Evolutionary conservation across 2,113 vertebrate genomes (phyloP).

Genomic region (Erpornis zantholeuca): DNA sequence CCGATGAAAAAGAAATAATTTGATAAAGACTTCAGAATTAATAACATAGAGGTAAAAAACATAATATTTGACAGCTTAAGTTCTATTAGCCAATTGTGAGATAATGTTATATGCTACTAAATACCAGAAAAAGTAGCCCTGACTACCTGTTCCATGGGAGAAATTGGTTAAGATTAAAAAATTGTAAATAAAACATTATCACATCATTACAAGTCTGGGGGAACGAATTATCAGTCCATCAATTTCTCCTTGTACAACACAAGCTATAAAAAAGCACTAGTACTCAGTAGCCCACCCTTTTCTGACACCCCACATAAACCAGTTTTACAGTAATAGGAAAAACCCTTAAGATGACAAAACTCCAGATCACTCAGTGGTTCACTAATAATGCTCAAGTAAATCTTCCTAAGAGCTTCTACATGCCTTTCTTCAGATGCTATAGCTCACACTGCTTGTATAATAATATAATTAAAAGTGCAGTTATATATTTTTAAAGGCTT

Average conservation of each 20-base stretch:
- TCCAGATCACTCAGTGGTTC: not conserved
- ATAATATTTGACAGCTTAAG: not conserved
- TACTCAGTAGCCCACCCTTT: not conserved
- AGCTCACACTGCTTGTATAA: not conserved
- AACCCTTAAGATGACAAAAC: not conserved
- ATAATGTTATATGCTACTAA: not conserved
- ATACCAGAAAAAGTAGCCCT: not conserved
- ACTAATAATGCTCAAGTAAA: not conserved
- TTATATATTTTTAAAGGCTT: not conserved
- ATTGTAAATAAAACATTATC: not conserved
- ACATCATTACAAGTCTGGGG: not conserved
- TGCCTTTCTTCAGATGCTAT: not conserved
- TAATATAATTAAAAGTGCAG: not conserved
- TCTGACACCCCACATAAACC: not conserved
- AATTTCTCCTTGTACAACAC: not conserved
- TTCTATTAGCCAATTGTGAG: not conserved
- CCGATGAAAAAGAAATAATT: not conserved
- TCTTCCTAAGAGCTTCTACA: not conserved
- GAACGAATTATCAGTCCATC: not conserved
- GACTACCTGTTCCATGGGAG: not conserved
- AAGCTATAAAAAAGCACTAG: not conserved
- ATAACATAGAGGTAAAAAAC: not conserved
- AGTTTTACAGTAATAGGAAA: not conserved
- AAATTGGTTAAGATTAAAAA: not conserved
- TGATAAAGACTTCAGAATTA: not conserved